Conservation (phyloP, 2,888 invertebrate species). For the Lobophora halterata region DNA sequence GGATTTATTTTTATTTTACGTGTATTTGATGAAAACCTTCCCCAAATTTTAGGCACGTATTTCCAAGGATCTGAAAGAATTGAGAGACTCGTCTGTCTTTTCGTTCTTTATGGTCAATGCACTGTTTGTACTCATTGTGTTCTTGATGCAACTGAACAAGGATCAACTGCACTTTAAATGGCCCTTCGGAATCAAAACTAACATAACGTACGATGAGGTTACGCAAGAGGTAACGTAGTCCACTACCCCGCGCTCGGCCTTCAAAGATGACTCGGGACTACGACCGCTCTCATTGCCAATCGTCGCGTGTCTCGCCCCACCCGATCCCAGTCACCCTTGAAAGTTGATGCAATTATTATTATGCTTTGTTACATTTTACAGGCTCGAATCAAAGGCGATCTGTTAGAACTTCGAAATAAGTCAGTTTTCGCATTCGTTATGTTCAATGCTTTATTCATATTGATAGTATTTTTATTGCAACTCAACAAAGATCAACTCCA, state of each 20-base stretch:
- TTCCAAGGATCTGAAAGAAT: conserved; percentile 93
- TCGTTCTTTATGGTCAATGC: conserved; percentile 99
- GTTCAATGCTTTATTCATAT: conserved; percentile 99
- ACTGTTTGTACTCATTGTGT: conserved; percentile 98
- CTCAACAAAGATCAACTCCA: conserved; percentile 99
- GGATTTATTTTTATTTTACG: conserved; percentile 24
- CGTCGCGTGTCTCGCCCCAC: conserved; percentile 2
- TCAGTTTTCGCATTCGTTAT: conserved; percentile 99
- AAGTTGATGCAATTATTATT: conserved; percentile 64
- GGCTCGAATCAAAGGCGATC: conserved; percentile 93
- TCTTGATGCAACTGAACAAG: conserved; percentile 99
- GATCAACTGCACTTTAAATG: conserved; percentile 97
- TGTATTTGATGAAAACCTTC: conserved; percentile 47
- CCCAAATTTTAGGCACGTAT: conserved; percentile 91
- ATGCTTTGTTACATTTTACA: conserved; percentile 82
- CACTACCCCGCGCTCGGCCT: conserved; percentile 61
- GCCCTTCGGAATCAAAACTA: conserved; percentile 97
- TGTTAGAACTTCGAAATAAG: conserved; percentile 97
- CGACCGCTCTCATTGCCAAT: conserved; percentile 14
- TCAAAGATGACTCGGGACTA: conserved; percentile 73
- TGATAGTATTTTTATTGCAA: conserved; percentile 99
- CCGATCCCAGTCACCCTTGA: conserved; percentile 78
- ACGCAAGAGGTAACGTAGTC: conserved; percentile 93
- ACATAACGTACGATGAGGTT: conserved; percentile 94
- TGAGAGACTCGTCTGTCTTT: conserved; percentile 97